These are phyloP conservation scores for Coilia nasus DNA, from an alignment of 2,797 vertebrate species.

Conservation along the genomic window DNA sequence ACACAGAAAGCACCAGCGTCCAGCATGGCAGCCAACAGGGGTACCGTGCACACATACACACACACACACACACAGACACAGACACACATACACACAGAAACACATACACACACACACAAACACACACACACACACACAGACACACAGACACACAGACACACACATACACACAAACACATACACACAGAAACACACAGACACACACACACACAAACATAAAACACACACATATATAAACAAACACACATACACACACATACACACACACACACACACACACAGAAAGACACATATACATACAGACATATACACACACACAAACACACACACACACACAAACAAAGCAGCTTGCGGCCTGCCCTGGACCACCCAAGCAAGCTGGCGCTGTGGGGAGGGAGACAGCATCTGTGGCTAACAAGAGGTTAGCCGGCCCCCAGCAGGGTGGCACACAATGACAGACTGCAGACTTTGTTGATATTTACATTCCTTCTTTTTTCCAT, in stretches of 20 bases:
- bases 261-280: no score
- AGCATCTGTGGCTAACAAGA: constrained; percentile 21
- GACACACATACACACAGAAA: background rate
- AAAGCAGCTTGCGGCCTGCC: no score
- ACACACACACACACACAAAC: no score
- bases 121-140: constrained; percentile 26
- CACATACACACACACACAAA: background rate
- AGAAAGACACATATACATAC: no score
- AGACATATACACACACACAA: no score
- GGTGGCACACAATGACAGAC: background rate
- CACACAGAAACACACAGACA: no score
- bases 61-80: constrained; percentile 14
- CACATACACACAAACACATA: background rate
- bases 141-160: background rate
- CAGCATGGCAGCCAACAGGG: constrained; percentile 51
- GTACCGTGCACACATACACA: constrained; percentile 36
- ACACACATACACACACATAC: no score
- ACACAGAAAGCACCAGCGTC: constrained; percentile 59
- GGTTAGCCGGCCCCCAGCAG: background rate
- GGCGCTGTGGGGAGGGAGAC: constrained; percentile 34
- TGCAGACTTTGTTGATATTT: constrained; percentile 5
- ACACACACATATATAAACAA: no score
- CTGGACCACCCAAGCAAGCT: constrained; percentile 17
- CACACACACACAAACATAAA: no score
- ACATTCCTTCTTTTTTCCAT: background rate